Percentiles rank a stretch among this genome's conserved stretches.
Conservation (phyloP, 2,797 vertebrate species). For the Capromys pilorides region DNA sequence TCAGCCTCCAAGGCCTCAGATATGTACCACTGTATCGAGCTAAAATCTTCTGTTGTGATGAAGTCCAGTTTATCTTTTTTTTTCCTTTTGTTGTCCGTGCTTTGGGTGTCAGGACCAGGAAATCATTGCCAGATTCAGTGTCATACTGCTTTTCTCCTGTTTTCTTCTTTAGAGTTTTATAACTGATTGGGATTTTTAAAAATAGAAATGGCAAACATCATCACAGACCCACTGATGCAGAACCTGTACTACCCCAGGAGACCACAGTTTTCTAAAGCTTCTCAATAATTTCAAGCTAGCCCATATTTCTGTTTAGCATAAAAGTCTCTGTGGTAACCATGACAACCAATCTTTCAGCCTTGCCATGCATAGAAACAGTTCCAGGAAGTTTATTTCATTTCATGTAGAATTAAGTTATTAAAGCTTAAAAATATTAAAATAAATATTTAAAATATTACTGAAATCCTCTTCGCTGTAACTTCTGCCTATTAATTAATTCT, state of each 20-base stretch:
- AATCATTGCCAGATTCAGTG: neutral
- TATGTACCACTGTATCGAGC: neutral
- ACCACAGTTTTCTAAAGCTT: neutral
- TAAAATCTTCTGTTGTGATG: neutral
- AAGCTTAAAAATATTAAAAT: neutral
- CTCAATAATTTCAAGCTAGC: neutral
- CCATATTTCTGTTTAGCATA: neutral
- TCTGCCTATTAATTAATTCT: neutral
- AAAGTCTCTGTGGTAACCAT: neutral
- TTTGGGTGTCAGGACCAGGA: neutral
- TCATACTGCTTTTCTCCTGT: neutral
- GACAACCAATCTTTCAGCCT: neutral
- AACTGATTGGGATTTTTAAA: neutral
- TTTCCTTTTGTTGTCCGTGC: neutral
- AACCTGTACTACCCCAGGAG: neutral
- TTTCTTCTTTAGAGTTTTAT: slow-evolving; percentile 40
- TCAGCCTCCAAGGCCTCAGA: neutral
- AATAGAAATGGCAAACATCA: neutral
- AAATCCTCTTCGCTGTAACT: neutral
- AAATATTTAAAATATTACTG: neutral
- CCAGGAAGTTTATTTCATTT: neutral
- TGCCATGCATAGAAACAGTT: neutral
- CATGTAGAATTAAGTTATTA: neutral
- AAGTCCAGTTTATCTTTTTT: neutral
- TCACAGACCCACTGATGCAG: too few species aligned